Base-by-base conservation (phyloP, 1,140 invertebrate genomes). In the Platyscapa corneri region DNA sequence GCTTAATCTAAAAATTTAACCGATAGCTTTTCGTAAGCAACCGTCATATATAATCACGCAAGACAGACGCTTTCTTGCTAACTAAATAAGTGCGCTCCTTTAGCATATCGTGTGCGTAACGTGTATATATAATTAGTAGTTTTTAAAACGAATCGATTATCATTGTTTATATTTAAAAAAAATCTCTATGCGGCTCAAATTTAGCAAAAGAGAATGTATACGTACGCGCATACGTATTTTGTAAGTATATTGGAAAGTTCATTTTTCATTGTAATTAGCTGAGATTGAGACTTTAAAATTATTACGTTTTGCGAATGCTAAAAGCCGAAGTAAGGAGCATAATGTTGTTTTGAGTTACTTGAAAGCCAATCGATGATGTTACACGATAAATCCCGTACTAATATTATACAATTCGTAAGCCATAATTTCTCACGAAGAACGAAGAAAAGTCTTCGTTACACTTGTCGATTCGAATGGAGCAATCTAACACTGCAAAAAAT, bases 401-500 rank as follows among this genome's bases (percentile, higher is more conserved):
- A 53, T 67, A 70, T 67, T 32, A 14, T 78, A 49, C 56, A 77
- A 34, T n/a, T 75, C 27, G 53, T 39, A 60, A 64, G 23, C 30
- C 37, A 76, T 46, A 75, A 49, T 76, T 76, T 76, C n/a, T 65
- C n/a, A 75, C 20, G 16, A 12, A 65, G 46, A 70, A 34, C 53
- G 16, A 64, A 76, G 72, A n/a, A 70, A 84, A 84, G 6, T 56
- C 56, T 77, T 64, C 72, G 65, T 76, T 70, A 49, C 56, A 65
- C 53, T n/a, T n/a, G n/a, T n/a, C n/a, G n/a, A n/a, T n/a, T n/a
- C 77, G 49, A 80, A 85, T 85, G 42, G 80, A 85, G 65, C 46
- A 79, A 60, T 79, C 64, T 78, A 70, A 67, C 78, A 72, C 7
- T 53, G 42, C 46, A 60, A 32, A 37, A 56, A 84, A 53, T 84